Conservation (phyloP, 2,797 vertebrate species). For the Perodicticus potto region DNA sequence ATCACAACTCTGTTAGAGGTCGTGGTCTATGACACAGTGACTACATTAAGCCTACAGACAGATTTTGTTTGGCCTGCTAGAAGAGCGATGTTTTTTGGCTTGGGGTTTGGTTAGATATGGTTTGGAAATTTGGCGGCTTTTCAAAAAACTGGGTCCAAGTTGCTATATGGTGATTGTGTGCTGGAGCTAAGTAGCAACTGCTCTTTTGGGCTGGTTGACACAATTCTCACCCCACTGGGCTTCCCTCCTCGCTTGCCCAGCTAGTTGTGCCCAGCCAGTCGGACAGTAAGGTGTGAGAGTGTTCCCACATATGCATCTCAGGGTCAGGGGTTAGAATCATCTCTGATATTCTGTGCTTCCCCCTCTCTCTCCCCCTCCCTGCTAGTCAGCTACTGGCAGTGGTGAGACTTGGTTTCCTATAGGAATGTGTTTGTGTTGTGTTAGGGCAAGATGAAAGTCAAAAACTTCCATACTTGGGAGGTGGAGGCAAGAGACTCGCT, state of each 20-base stretch:
- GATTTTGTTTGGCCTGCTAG: background rate
- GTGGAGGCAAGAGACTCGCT: too few species aligned
- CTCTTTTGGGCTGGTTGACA: background rate
- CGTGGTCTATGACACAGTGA: background rate
- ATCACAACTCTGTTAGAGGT: background rate
- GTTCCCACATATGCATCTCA: background rate
- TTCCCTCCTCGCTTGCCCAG: background rate
- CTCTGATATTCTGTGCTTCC: background rate
- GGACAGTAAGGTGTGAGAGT: background rate
- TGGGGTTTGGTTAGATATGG: background rate
- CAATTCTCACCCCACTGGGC: background rate
- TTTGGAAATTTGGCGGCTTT: constrained; percentile 29
- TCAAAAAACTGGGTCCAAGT: background rate
- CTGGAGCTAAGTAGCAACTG: background rate
- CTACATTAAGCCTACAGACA: background rate
- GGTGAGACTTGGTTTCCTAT: background rate
- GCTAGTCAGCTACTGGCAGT: background rate
- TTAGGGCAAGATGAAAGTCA: background rate
- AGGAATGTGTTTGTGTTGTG: background rate
- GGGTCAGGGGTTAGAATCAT: background rate
- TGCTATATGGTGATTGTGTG: fast-evolving
- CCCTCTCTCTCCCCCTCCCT: background rate
- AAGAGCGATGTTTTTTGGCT: background rate
- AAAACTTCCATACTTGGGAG: background rate
- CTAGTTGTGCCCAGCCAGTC: background rate